Evolutionary conservation across 2,888 invertebrate genomes (phyloP).

Genomic region (Hyles lineata): DNA sequence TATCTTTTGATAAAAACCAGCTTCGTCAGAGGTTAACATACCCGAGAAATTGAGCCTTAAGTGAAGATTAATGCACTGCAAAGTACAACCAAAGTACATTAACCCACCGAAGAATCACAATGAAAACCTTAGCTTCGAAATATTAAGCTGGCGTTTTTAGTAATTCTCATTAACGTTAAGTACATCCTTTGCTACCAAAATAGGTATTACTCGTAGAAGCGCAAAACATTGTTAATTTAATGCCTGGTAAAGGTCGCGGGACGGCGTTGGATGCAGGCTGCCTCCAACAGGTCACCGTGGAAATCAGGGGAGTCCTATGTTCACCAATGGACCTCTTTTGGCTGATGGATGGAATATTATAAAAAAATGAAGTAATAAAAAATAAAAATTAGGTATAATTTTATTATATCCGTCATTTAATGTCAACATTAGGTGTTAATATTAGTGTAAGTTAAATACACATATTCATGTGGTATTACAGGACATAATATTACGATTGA

Average conservation of each 20-base stretch:
- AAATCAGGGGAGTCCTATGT: too few species aligned
- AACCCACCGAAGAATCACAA: constrained; percentile 1
- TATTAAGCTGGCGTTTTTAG: neutral
- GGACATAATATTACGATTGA: neutral
- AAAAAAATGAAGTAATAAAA: too few species aligned
- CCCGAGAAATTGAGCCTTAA: constrained; percentile 17
- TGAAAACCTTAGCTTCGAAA: neutral
- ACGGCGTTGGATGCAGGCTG: too few species aligned
- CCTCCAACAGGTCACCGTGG: too few species aligned
- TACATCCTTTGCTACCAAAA: neutral
- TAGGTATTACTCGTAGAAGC: neutral
- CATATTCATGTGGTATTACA: neutral
- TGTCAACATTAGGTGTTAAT: too few species aligned
- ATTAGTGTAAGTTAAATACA: neutral
- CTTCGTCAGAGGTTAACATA: constrained; percentile 25
- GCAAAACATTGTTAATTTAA: too few species aligned
- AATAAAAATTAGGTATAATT: too few species aligned
- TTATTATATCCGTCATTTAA: too few species aligned
- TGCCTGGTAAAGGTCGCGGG: too few species aligned
- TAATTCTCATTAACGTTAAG: neutral
- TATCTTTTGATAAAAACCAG: constrained; percentile 22
- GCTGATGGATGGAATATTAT: too few species aligned
- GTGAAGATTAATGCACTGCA: constrained; percentile 29
- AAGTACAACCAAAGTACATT: constrained; percentile 5
- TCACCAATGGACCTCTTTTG: too few species aligned